Percentiles rank a stretch among this genome's conserved stretches.
These are phyloP conservation scores for Clinocottus analis DNA, from an alignment of 2,113 vertebrate species.

Conservation along the genomic window DNA sequence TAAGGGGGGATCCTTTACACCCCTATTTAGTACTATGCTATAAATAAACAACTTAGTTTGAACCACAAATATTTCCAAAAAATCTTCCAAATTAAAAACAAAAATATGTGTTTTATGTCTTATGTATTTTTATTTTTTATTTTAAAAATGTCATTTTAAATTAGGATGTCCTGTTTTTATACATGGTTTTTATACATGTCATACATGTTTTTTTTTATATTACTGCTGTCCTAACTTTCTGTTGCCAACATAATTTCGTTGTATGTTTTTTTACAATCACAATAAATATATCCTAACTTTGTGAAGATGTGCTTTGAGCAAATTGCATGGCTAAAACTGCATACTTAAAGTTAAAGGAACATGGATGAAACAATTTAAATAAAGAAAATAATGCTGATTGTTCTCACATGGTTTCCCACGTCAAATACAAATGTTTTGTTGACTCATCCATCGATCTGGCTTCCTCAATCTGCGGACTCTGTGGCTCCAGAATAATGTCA, in stretches of 20 bases:
- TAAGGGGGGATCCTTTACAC: too few relatives aligned
- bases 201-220: too few relatives aligned
- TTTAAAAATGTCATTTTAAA: too few relatives aligned
- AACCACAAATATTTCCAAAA: neutral
- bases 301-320: too few relatives aligned
- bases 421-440: neutral
- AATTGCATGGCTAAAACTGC: conserved; percentile 1
- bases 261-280: too few relatives aligned
- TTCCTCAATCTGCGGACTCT: conserved; percentile 2
- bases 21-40: neutral
- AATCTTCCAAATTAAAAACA: neutral
- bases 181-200: too few relatives aligned
- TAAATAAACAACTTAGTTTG: neutral
- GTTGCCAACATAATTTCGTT: too few relatives aligned
- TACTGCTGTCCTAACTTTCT: too few relatives aligned
- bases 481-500: conserved; percentile 5
- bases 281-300: too few relatives aligned
- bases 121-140: too few relatives aligned
- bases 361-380: neutral
- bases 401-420: neutral
- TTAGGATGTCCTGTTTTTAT: too few relatives aligned
- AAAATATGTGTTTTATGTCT: too few relatives aligned
- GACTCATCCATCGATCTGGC: neutral
- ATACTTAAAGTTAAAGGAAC: neutral
- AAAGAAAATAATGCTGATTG: conserved; percentile 4